Conservation (phyloP, 2,888 invertebrate genomes). For the Steromphala cineraria region DNA sequence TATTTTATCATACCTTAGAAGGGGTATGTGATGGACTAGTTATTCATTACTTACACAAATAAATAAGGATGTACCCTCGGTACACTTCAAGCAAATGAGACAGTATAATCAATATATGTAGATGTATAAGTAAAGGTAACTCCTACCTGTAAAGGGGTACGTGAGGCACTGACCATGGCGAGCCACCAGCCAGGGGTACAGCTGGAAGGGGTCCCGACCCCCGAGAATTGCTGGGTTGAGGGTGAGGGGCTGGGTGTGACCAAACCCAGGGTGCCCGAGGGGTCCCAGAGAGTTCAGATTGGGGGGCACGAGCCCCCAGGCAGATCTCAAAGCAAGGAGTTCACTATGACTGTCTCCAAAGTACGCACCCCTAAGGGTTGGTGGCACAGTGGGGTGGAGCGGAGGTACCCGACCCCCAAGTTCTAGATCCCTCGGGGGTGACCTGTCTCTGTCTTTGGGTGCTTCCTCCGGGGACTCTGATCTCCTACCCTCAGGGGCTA, state of each 20-base stretch:
- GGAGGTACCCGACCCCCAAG: background rate
- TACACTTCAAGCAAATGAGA: no score
- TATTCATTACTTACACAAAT: no score
- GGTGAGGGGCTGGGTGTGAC: background rate
- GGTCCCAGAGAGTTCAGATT: background rate
- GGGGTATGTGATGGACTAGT: no score
- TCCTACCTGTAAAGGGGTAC: background rate
- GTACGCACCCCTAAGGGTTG: background rate
- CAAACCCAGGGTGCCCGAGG: background rate
- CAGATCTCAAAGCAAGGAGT: background rate
- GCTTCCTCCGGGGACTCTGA: background rate
- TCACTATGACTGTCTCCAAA: background rate
- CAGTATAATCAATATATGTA: background rate
- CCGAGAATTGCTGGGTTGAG: background rate
- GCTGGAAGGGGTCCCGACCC: background rate
- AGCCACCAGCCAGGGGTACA: background rate
- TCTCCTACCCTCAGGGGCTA: background rate
- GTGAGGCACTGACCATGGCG: background rate
- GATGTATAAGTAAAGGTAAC: background rate
- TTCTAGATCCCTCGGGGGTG: background rate
- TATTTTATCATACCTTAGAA: no score
- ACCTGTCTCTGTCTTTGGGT: background rate
- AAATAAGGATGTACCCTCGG: no score
- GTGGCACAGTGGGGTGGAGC: background rate
- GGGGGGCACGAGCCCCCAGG: background rate